These are phyloP conservation scores for Orcinus orca DNA, from an alignment of 2,113 vertebrate genomes.

Conservation along the genomic window DNA sequence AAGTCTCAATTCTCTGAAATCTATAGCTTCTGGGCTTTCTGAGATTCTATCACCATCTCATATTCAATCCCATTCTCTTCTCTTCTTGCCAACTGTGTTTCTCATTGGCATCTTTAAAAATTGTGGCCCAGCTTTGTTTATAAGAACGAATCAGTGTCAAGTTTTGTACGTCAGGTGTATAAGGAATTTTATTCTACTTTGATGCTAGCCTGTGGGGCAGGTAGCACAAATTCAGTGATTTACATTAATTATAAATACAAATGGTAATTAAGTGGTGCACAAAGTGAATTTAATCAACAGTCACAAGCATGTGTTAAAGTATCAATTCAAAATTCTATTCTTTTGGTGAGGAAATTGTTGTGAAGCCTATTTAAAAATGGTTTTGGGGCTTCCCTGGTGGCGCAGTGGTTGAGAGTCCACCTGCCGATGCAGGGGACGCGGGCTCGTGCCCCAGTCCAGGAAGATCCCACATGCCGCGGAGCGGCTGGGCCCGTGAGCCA, in stretches of 20 bases:
- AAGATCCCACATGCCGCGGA: no score
- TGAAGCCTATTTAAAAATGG: neutral
- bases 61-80: neutral
- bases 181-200: neutral
- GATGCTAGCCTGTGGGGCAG: neutral
- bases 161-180: neutral
- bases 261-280: neutral
- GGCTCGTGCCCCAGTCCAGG: no score
- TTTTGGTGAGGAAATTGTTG: neutral
- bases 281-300: neutral
- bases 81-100: neutral
- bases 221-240: neutral
- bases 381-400: neutral
- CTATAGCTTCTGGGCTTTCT: neutral
- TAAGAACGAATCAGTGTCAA: neutral
- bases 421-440: no score
- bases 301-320: neutral
- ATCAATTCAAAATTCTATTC: neutral
- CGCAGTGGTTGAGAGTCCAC: no score
- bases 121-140: neutral
- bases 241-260: neutral
- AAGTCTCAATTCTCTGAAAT: neutral
- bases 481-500: no score
- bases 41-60: neutral
- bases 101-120: neutral